phyloP scores from a whole-genome alignment of 2,797 vertebrate genomes.

The Neopelma chrysocephalum region DNA sequence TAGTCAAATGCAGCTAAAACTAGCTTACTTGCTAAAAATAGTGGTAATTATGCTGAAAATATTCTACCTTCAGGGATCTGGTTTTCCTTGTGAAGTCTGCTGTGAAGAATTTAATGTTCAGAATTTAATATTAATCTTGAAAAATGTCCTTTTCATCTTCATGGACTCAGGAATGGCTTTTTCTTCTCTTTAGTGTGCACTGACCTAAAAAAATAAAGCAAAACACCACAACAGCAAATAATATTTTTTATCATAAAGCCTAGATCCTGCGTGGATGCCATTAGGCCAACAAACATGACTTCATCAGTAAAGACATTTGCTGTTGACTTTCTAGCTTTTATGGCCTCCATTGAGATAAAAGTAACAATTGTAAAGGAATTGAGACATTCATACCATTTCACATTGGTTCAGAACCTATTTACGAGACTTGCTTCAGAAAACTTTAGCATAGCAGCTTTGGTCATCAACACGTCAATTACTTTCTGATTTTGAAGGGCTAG shows the following conservation, averaged over 20 bases:
- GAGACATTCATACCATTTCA: background rate
- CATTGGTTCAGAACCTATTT: background rate
- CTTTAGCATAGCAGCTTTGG: background rate
- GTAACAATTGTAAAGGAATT: background rate
- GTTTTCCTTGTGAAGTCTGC: background rate
- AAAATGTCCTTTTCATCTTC: background rate
- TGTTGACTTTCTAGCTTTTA: background rate
- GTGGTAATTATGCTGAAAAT: background rate
- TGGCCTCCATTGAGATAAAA: background rate
- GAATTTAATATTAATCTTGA: background rate
- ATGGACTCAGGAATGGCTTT: background rate
- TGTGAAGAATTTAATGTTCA: background rate
- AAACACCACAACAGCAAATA: background rate
- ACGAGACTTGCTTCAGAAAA: background rate
- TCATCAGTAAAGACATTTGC: background rate
- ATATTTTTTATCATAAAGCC: background rate
- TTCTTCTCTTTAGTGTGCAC: background rate
- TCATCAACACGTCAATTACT: background rate
- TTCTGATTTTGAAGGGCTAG: background rate
- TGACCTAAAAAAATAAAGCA: background rate
- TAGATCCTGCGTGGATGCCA: background rate
- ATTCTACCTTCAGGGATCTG: slow-evolving; percentile 1
- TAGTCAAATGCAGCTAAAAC: background rate
- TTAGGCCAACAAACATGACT: background rate
- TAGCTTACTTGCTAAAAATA: slow-evolving; percentile 15